phyloP scores from a whole-genome alignment of 2,888 invertebrate genomes.

The Himalopsyche anomala region DNA sequence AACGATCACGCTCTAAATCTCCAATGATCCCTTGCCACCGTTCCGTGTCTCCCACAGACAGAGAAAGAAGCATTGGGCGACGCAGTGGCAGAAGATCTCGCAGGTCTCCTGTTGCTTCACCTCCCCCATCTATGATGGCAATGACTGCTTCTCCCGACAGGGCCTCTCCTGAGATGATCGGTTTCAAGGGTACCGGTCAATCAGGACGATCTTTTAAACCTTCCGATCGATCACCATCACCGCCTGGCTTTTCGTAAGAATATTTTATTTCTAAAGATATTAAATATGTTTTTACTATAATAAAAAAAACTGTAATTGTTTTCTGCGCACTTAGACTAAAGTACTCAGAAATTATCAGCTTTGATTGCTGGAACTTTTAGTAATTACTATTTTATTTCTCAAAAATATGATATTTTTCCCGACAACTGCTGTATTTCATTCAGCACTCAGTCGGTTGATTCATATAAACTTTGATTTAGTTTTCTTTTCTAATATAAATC shows the following conservation, averaged over 20 bases:
- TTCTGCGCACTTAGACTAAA: neutral
- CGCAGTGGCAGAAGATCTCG: conserved; percentile 64
- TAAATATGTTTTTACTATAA: conserved; percentile 33
- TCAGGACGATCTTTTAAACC: conserved; percentile 67
- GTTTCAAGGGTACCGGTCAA: conserved; percentile 71
- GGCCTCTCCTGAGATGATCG: conserved; percentile 41
- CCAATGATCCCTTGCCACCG: conserved; percentile 70
- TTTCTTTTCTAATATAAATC: neutral
- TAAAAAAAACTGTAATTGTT: conserved; percentile 6
- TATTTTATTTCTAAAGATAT: conserved; percentile 55
- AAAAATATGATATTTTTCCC: too few species aligned
- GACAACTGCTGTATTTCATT: too few species aligned
- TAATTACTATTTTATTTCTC: too few species aligned
- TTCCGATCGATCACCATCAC: conserved; percentile 72
- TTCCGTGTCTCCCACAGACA: conserved; percentile 71
- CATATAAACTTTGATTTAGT: too few species aligned
- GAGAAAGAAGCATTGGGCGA: conserved; percentile 66
- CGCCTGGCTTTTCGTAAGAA: conserved; percentile 87
- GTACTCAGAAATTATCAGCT: too few species aligned
- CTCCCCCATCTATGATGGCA: conserved; percentile 65
- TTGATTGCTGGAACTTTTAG: too few species aligned
- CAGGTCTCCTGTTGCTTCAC: conserved; percentile 54
- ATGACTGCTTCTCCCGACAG: neutral
- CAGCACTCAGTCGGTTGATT: too few species aligned
- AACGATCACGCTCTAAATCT: conserved; percentile 73